Conservation (phyloP, 2,113 vertebrate genomes). For the Colius striatus region DNA sequence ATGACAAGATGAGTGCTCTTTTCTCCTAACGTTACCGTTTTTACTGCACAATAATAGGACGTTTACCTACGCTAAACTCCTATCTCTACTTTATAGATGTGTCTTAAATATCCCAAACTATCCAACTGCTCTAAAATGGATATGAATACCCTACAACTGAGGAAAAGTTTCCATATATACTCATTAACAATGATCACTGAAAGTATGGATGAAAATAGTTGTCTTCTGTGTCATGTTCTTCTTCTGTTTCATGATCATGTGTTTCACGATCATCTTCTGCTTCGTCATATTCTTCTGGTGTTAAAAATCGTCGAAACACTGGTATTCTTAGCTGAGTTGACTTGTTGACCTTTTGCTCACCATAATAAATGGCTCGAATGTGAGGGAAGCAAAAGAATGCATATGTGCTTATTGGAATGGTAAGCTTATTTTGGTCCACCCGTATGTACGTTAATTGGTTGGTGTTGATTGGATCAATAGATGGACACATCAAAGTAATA, state of each 20-base stretch:
- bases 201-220: slow-evolving; percentile 65
- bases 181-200: slow-evolving; percentile 22
- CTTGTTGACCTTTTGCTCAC: slow-evolving; percentile 78
- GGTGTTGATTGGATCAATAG: slow-evolving; percentile 62
- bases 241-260: slow-evolving; percentile 21
- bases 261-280: slow-evolving; percentile 40
- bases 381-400: slow-evolving; percentile 83
- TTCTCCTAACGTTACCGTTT: not conserved
- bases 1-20: not conserved
- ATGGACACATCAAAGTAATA: slow-evolving; percentile 83
- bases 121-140: not conserved
- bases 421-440: slow-evolving; percentile 83
- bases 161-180: not conserved
- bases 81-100: not conserved
- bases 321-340: slow-evolving; percentile 60
- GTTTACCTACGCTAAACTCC: not conserved
- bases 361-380: slow-evolving; percentile 82
- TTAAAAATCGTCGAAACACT: slow-evolving; percentile 71
- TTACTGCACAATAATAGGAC: not conserved
- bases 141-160: not conserved
- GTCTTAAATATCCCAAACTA: not conserved
- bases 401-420: slow-evolving; percentile 72
- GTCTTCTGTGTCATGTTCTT: slow-evolving; percentile 44
- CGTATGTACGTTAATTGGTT: slow-evolving; percentile 83
- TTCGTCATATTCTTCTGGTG: slow-evolving; percentile 70